Evolutionary conservation across 2,888 invertebrate genomes (phyloP).

Genomic region (Conomelus anceps): DNA sequence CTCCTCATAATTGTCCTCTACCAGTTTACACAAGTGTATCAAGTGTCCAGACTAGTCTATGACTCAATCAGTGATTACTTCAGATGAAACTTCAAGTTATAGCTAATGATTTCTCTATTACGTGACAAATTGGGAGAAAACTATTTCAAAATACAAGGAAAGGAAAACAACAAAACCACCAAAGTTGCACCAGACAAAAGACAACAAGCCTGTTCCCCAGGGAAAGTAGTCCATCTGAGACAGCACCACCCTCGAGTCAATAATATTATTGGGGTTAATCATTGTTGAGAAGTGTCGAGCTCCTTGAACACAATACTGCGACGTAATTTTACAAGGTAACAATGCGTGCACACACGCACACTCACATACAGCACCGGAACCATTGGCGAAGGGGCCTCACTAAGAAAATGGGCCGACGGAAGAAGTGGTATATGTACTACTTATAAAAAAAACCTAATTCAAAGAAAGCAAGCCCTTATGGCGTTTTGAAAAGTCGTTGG

Average conservation of each 20-base stretch:
- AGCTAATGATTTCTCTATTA: no score
- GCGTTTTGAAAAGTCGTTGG: conserved; percentile 10
- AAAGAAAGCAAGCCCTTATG: background rate
- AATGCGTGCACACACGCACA: background rate
- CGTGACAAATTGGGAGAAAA: no score
- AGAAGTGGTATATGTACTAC: no score
- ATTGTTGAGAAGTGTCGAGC: background rate
- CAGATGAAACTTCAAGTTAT: no score
- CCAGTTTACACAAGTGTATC: no score
- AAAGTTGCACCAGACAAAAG: background rate
- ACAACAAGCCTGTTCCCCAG: background rate
- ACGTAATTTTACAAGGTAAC: background rate
- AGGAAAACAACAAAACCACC: background rate
- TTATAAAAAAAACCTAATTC: background rate
- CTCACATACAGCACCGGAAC: background rate
- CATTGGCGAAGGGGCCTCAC: background rate
- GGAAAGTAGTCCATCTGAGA: background rate
- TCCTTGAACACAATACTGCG: background rate
- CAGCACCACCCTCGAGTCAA: background rate
- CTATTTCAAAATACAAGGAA: no score
- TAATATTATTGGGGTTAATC: background rate
- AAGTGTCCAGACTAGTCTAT: no score
- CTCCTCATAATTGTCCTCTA: no score
- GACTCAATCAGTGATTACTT: no score
- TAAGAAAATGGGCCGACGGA: background rate